Conservation (phyloP, 2,113 vertebrate genomes). For the Ophthalmolycus amberensis region DNA sequence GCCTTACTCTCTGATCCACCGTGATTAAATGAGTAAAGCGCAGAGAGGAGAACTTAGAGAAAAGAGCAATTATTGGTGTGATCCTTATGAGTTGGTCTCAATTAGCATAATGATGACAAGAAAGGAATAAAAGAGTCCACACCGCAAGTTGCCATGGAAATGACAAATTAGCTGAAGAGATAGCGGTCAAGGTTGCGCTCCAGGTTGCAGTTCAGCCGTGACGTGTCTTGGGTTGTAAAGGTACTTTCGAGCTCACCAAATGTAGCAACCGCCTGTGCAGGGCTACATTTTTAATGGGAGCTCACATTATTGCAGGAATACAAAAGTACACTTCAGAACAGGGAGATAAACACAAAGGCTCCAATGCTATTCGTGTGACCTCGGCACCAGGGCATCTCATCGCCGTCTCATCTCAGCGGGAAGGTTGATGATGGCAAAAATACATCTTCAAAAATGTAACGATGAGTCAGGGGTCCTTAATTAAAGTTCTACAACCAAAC, state of each 20-base stretch:
- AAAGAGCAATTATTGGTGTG: constrained; percentile 70
- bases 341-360: neutral
- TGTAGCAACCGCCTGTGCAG: neutral
- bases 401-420: neutral
- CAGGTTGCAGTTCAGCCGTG: constrained; percentile 16
- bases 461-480: neutral
- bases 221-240: neutral
- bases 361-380: neutral
- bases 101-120: constrained; percentile 75
- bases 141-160: constrained; percentile 71
- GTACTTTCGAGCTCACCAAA: neutral
- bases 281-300: neutral
- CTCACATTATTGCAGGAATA: neutral
- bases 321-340: neutral
- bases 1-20: constrained; percentile 41
- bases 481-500: neutral
- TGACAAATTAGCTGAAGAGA: constrained; percentile 49
- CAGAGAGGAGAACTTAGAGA: constrained; percentile 53
- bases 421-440: neutral
- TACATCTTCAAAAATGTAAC: neutral
- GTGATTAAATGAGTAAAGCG: constrained; percentile 56
- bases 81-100: constrained; percentile 68
- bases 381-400: neutral
- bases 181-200: constrained; percentile 33
- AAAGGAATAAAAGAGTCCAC: constrained; percentile 54